phyloP scores from a whole-genome alignment of 2,888 invertebrate genomes.

The Spilarctia lutea region DNA sequence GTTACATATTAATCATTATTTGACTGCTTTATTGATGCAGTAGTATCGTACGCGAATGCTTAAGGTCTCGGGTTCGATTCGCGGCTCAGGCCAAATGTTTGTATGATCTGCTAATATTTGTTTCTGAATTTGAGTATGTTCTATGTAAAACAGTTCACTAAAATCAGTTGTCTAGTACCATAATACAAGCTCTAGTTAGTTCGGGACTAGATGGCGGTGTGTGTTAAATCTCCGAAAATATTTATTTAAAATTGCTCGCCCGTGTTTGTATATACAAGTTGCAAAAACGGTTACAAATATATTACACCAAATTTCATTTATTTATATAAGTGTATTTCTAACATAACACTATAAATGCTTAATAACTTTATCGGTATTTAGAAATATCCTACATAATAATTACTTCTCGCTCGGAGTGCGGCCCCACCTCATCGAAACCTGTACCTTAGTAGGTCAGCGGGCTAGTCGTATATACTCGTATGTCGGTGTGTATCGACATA shows the following conservation, averaged over 20 bases:
- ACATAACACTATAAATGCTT: not conserved
- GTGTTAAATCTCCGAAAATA: no score
- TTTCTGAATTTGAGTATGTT: no score
- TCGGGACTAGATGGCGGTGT: no score
- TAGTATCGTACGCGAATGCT: no score
- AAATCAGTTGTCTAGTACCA: no score
- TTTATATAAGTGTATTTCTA: not conserved
- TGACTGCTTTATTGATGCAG: no score
- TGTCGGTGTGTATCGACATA: conserved; percentile 56
- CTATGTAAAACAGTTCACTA: no score
- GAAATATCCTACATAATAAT: conserved; percentile 2
- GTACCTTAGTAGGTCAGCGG: conserved; percentile 72
- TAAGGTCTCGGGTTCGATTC: no score
- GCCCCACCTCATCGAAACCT: conserved; percentile 66
- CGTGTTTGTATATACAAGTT: no score
- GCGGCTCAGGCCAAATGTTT: no score
- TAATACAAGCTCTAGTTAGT: no score
- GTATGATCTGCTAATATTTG: no score
- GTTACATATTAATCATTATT: not conserved
- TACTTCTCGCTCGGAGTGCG: conserved; percentile 45
- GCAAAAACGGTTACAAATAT: not conserved
- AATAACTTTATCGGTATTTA: not conserved
- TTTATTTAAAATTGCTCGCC: not conserved
- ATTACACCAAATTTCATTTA: not conserved
- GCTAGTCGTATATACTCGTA: conserved; percentile 60